Percentiles rank a stretch among this genome's conserved stretches.
Conservation (phyloP, 2,797 vertebrate species). For the Holocentrus rufus region DNA sequence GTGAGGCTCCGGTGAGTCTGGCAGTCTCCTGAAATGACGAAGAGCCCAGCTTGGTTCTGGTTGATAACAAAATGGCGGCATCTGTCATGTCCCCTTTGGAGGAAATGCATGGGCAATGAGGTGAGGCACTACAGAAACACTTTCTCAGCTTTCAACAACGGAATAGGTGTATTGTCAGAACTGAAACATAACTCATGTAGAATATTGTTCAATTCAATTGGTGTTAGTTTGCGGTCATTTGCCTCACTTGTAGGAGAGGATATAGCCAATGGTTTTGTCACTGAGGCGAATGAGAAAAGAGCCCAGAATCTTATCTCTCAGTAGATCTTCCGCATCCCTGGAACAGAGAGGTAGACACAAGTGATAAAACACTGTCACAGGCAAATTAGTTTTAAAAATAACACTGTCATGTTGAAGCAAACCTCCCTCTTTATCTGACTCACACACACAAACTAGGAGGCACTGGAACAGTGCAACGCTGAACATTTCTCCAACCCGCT, state of each 20-base stretch:
- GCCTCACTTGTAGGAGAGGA: constrained; percentile 88
- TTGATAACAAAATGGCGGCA: constrained; percentile 89
- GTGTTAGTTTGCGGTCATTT: not conserved
- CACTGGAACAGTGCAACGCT: not conserved
- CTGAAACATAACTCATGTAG: not conserved
- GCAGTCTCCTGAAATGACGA: constrained; percentile 81
- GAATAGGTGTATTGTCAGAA: no score
- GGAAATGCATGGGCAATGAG: constrained; percentile 5
- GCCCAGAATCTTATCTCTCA: constrained; percentile 82
- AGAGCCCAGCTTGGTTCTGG: constrained; percentile 75
- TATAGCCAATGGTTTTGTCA: constrained; percentile 83
- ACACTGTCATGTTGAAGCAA: fast-evolving
- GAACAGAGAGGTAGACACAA: constrained; percentile 24
- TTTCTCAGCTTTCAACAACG: no score
- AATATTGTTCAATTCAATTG: not conserved
- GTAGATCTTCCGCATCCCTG: constrained; percentile 85
- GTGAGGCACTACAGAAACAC: not conserved
- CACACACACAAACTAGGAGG: not conserved
- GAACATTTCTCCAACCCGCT: no score
- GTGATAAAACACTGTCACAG: constrained; percentile 15
- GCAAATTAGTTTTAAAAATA: constrained; percentile 46
- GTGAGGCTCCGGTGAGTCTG: constrained; percentile 75
- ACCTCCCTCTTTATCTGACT: not conserved
- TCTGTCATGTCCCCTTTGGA: constrained; percentile 82
- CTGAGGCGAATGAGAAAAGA: constrained; percentile 88